Base-by-base conservation (phyloP, 2,113 vertebrate species). In the Acrocephalus kingi region DNA sequence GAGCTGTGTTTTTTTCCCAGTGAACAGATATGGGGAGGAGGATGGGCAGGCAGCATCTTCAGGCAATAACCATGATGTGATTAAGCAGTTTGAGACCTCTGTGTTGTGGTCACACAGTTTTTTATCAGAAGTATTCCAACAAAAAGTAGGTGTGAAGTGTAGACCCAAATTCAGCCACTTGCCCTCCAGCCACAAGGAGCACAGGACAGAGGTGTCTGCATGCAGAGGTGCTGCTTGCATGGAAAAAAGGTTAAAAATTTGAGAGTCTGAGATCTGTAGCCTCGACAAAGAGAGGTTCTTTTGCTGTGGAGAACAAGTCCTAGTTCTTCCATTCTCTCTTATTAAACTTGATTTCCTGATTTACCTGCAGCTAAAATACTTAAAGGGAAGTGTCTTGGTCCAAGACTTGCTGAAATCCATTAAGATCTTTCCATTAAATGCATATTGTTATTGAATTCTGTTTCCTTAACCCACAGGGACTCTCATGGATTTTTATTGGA, bases 11-110 rank as follows among this genome's bases (percentile, higher is more conserved):
- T 96, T 96, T 73, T 68, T 97, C 48, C 55, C 93, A 99, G 98
- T 98, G 82, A 98, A 97, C 91, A 98, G 98, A 91, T 98, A 98
- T 2, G 82, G 98, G 39, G 97, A 98, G 10, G 97, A 98, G 33
- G 97, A 98, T 27, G 97, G 98, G 4, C 95, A 89, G n/a, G 92
- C 92, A 71, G 98, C 97, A 51, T 98, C 98, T 37, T 98, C 98
- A 24, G 99, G 98, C 96, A 98, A 97, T 12, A 96, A 98, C 7
- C 98, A 98, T 6, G 98, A 99, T 76, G 90, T 99, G 87, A 97
- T 98, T 86, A 98, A 98, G 89, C 98, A 98, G 79, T 98, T 98
- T 94, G 98, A 99, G 96, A 98, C 98, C 90, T 99, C 98, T 1
- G 98, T 98, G 92, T 98, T 98, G 1, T 97, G 97, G 15, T 99